Base-by-base conservation (phyloP, 2,113 vertebrate species). In the Odobenus rosmarus region DNA sequence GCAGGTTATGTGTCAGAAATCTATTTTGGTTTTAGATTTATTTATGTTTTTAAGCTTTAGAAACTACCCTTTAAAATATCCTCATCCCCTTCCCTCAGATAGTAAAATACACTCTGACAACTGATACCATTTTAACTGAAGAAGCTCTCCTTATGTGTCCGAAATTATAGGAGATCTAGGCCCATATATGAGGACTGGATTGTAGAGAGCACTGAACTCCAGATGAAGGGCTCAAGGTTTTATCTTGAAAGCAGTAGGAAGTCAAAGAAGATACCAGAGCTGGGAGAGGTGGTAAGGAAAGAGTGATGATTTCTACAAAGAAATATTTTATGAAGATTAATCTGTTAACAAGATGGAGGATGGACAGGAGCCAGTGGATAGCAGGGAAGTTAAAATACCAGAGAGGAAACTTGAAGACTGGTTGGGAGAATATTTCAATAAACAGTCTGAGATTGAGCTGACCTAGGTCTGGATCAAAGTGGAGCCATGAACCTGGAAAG, bases 71-170 rank as follows among this genome's bases (percentile, higher is more conserved):
- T 95, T 94, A 81, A 21, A 93, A 69, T 81, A 46, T 71, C 36
- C 18, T 88, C 9, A 51, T 74, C 2, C 42, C 21, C 36, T 39
- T 24, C n/a, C 21, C 42, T 81, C 93, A 86, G 96, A 76, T 77
- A 91, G 82, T 64, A 71, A 89, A 21, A 87, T 76, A 80, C 62
- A 93, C 21, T 13, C 51, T 86, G 74, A 94, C 85, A 62, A 95
- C 28, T 74, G 18, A 51, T 95, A 62, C 6, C 2, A 18, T 95
- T 83, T 86, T 61, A 96, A 85, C 79, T 74, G 16, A 92, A 81
- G 85, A 95, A 39, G 33, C 28, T 95, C 2, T 82, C 21, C 13
- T 83, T 88, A 76, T 71, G 9, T 84, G 21, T 59, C n/a, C 72
- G 33, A 87, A 79, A 71, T 64, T 59, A 82, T 19, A 85, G 46